Conservation (phyloP, 2,797 vertebrate species). For the Podarcis siculus region DNA sequence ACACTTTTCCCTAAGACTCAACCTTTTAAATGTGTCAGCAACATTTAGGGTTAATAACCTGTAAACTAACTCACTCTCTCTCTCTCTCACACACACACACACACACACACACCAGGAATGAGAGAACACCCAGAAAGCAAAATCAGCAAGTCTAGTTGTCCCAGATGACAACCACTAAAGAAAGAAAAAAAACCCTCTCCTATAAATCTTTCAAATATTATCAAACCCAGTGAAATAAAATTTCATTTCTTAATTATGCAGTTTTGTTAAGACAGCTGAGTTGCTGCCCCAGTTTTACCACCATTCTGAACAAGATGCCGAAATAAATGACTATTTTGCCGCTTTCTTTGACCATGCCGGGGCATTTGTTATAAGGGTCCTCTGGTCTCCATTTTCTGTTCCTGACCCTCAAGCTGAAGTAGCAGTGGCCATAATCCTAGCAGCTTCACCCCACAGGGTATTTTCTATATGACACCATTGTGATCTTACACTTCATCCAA, state of each 20-base stretch:
- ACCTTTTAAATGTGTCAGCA: neutral
- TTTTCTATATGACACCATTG: neutral
- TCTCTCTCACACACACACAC: neutral
- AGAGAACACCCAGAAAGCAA: neutral
- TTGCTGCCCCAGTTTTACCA: neutral
- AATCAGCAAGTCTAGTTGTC: neutral
- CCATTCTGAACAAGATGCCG: neutral
- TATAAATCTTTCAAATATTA: neutral
- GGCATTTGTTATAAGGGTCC: neutral
- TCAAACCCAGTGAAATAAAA: constrained; percentile 34
- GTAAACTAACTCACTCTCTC: neutral
- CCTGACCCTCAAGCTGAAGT: neutral
- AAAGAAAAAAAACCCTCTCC: neutral
- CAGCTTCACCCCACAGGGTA: neutral
- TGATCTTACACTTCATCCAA: neutral
- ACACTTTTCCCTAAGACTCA: neutral
- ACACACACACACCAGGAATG: neutral
- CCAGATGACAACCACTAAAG: neutral
- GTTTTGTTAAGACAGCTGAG: constrained; percentile 20
- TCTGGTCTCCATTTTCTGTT: neutral
- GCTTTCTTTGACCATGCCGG: neutral
- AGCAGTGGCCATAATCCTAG: no score
- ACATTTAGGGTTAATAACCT: constrained; percentile 14
- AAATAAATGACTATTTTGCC: neutral
- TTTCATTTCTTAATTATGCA: constrained; percentile 1